Percentiles rank a stretch among this genome's conserved stretches.
Evolutionary conservation across 2,797 vertebrate genomes (phyloP).

Genomic region (Danio jaintianensis): DNA sequence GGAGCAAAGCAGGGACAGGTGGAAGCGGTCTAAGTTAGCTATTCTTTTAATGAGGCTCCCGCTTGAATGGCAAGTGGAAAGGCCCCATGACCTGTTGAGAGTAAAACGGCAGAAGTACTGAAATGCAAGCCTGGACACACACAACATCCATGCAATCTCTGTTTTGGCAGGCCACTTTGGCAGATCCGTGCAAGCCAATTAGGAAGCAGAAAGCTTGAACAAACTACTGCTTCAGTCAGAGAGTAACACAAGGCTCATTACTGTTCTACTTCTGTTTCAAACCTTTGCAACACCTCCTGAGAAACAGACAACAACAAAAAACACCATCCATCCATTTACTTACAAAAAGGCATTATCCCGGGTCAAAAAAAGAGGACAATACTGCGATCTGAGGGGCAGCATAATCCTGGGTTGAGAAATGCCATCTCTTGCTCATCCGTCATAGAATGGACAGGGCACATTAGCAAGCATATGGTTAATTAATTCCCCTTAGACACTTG

Average conservation of each 20-base stretch:
- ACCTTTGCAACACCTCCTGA: constrained; percentile 60
- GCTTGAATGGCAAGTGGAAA: constrained; percentile 67
- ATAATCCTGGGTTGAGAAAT: constrained; percentile 41
- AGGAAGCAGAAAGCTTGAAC: constrained; percentile 66
- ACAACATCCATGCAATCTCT: constrained; percentile 65
- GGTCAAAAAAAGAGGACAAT: constrained; percentile 17
- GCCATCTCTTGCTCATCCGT: constrained; percentile 47
- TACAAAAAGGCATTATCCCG: constrained; percentile 1
- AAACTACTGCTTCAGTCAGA: constrained; percentile 67
- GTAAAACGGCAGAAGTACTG: constrained; percentile 24
- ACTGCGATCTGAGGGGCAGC: background rate
- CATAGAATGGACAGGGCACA: constrained; percentile 50
- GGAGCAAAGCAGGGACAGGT: constrained; percentile 66
- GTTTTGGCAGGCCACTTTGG: constrained; percentile 69
- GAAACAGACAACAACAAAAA: constrained; percentile 57
- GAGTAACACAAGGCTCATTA: constrained; percentile 61
- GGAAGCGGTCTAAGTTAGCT: constrained; percentile 45
- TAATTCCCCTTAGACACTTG: constrained; percentile 63
- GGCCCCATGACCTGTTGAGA: constrained; percentile 48
- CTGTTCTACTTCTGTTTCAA: constrained; percentile 65
- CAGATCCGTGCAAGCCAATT: constrained; percentile 74
- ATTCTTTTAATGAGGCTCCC: constrained; percentile 70
- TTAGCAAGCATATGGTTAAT: constrained; percentile 66
- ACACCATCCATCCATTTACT: background rate
- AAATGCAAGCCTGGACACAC: constrained; percentile 64